A percentile compares a stretch with the other conserved stretches of the same genome.
Evolutionary conservation across 1,140 invertebrate species (phyloP).

Genomic region (Chironomus tepperi): DNA sequence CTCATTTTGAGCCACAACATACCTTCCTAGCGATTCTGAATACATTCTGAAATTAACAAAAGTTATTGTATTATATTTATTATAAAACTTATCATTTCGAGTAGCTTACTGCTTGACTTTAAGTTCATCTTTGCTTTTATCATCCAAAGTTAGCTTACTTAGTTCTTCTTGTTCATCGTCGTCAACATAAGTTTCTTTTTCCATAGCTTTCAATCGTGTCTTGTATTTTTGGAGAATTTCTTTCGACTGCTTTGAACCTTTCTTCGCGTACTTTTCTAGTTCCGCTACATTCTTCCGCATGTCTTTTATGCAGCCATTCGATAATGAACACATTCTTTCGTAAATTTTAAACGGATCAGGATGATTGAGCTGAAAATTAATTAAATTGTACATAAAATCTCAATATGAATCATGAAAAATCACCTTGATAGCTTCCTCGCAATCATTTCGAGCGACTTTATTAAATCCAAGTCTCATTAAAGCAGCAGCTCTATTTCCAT

Average conservation of each 20-base stretch:
- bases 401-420: too few relatives aligned
- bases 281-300: neutral
- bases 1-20: conserved; percentile 18
- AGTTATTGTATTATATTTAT: too few relatives aligned
- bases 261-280: neutral
- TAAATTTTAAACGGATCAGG: conserved; percentile 18
- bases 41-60: conserved; percentile 2
- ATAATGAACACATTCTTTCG: neutral
- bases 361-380: neutral
- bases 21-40: neutral
- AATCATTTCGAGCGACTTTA: neutral
- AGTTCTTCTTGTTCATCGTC: neutral
- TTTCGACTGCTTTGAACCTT: neutral
- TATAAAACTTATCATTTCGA: too few relatives aligned
- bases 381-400: too few relatives aligned
- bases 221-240: neutral
- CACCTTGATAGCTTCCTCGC: neutral
- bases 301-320: neutral
- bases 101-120: neutral
- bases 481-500: neutral
- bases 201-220: neutral
- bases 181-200: neutral
- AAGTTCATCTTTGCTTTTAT: neutral
- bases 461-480: neutral
- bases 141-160: neutral